Conservation (phyloP, 2,113 vertebrate species). For the Oxygymnocypris stewartii region DNA sequence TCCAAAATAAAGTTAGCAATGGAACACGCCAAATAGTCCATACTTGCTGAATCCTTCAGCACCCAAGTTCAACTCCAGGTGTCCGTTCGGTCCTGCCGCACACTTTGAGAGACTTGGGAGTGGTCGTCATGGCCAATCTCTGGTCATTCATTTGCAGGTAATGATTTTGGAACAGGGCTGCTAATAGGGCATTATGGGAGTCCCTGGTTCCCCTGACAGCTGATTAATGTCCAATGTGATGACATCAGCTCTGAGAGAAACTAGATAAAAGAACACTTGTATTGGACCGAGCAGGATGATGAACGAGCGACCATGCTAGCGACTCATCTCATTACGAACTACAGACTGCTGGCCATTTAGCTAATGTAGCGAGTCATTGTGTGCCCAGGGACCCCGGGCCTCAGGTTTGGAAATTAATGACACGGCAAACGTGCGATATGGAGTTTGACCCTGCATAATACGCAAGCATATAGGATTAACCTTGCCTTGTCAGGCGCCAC, state of each 20-base stretch:
- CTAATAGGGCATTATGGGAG: slow-evolving; percentile 97
- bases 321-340: slow-evolving; percentile 96
- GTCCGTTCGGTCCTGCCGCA: neutral
- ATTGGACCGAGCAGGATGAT: slow-evolving; percentile 99
- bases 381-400: slow-evolving; percentile 81
- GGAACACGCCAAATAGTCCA: neutral
- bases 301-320: slow-evolving; percentile 94
- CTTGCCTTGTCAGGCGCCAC: slow-evolving; percentile 75
- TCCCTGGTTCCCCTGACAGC: slow-evolving; percentile 75
- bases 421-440: slow-evolving; percentile 78
- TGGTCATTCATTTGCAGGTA: slow-evolving; percentile 91
- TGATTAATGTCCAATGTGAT: slow-evolving; percentile 95
- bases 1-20: neutral
- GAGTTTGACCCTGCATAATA: slow-evolving; percentile 81
- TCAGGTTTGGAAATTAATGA: slow-evolving; percentile 89
- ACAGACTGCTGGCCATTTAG: slow-evolving; percentile 82
- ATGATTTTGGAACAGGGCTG: slow-evolving; percentile 87
- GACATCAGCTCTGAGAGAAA: slow-evolving; percentile 90
- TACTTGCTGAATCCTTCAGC: neutral
- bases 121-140: slow-evolving; percentile 73
- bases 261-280: slow-evolving; percentile 96
- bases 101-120: slow-evolving; percentile 55
- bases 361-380: slow-evolving; percentile 96
- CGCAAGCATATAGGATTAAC: slow-evolving; percentile 81
- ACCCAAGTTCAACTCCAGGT: slow-evolving; percentile 17